Conservation (phyloP, 2,113 vertebrate genomes). For the Cariama cristata region DNA sequence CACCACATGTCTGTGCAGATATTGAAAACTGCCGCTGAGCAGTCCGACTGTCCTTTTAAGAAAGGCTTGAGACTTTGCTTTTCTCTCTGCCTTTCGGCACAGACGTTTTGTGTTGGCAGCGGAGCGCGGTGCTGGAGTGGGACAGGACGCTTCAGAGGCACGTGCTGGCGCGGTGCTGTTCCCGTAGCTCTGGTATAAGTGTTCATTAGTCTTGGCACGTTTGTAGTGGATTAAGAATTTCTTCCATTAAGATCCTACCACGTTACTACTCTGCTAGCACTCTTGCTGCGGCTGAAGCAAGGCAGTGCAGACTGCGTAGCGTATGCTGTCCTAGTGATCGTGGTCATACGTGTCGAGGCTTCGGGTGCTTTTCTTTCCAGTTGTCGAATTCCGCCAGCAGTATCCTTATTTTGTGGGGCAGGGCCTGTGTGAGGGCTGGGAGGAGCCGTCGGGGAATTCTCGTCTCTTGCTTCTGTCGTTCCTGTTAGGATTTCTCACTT, state of each 20-base stretch:
- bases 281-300: neutral
- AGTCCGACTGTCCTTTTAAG: neutral
- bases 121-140: neutral
- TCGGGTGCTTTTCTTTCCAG: neutral
- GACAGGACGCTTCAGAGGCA: neutral
- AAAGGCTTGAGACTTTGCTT: neutral
- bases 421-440: neutral
- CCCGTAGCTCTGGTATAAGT: neutral
- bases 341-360: rapidly evolving
- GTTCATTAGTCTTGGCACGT: neutral
- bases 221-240: neutral
- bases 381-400: neutral
- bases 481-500: neutral
- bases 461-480: neutral
- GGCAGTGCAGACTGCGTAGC: rapidly evolving
- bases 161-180: neutral
- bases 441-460: neutral
- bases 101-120: neutral
- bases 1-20: neutral
- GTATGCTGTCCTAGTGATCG: rapidly evolving
- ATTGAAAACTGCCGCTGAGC: neutral
- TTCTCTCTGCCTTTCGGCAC: neutral
- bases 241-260: neutral
- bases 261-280: neutral
- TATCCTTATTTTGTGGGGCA: neutral